Base-by-base conservation (phyloP, 1,140 invertebrate genomes). In the Eufriesea mexicana region DNA sequence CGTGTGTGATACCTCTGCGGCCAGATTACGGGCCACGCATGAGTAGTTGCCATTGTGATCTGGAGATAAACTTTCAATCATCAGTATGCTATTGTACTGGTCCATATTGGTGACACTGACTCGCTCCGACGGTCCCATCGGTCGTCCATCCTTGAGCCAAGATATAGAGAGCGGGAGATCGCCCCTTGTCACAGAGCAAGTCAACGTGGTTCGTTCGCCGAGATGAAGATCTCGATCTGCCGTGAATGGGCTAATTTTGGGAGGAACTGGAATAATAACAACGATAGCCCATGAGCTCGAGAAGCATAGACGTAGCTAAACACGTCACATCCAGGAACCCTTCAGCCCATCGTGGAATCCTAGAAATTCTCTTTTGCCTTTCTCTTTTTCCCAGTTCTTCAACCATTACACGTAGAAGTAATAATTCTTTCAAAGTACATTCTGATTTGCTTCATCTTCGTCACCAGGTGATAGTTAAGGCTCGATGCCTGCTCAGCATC, bases 41-140 rank as follows among this genome's bases (percentile, higher is more conserved):
- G 96, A 96, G 93, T 97, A 97, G 94, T 97, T 96, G 87, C 97
- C 97, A 86, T 97, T 97, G 93, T 97, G 96, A 90, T 96, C 95
- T 90, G 96, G 96, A 91, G 96, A 96, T 86, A 97, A 95, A 92
- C 96, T 96, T 91, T 97, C 96, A 90, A 98, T 97, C 89, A 96
- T 96, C 91, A 98, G 95, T 91, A 97, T 96, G 94, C 96, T 96
- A 95, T 96, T 97, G 94, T 96, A 97, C 91, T 96, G 96, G 93
- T 97, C 96, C 93, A 97, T 96, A 94, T 96, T 96, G 86, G 95
- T 96, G 88, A 97, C 95, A 83, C 95, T 95, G 89, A 96, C 95
- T 82, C 95, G 95, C 83, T 96, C 95, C 35, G 94, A 95, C 51
- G 95, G 94, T 80, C 96, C 96, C 89, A 97, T 94, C 47, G 95